These are phyloP conservation scores for Stigmatopora argus DNA, from an alignment of 2,113 vertebrate genomes.

Conservation along the genomic window DNA sequence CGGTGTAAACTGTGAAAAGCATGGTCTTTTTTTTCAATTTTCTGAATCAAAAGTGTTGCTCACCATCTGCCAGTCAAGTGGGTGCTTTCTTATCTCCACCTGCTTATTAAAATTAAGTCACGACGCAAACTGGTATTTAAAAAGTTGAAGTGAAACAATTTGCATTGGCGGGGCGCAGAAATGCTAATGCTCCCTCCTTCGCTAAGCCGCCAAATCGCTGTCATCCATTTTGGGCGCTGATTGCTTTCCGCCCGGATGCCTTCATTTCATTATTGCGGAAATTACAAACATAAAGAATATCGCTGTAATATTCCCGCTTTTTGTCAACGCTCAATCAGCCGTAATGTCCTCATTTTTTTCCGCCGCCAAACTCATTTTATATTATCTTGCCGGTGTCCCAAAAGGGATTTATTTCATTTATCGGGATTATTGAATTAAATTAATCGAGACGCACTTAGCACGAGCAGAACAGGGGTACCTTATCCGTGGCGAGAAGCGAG, in stretches of 20 bases:
- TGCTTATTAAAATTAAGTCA: constrained; percentile 70
- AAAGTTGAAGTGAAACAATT: constrained; percentile 77
- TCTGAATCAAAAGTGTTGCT: constrained; percentile 55
- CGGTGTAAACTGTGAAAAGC: constrained; percentile 58
- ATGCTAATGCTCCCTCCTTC: constrained; percentile 74
- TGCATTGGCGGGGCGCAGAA: constrained; percentile 71
- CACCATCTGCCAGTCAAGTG: constrained; percentile 53
- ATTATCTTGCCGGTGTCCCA: constrained; percentile 78
- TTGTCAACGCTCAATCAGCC: constrained; percentile 81
- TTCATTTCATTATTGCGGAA: constrained; percentile 76
- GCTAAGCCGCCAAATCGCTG: constrained; percentile 71
- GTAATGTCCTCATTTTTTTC: constrained; percentile 78
- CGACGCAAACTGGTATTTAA: constrained; percentile 72
- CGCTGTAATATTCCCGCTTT: constrained; percentile 79
- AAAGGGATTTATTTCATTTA: constrained; percentile 83
- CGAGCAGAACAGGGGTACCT: constrained; percentile 65
- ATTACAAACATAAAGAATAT: constrained; percentile 83
- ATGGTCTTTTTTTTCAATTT: constrained; percentile 61
- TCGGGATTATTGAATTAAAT: constrained; percentile 84
- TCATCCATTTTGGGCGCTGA: constrained; percentile 71
- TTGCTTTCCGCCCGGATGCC: constrained; percentile 80
- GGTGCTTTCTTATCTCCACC: constrained; percentile 61
- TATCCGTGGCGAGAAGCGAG: constrained; percentile 69
- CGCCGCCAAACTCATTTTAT: constrained; percentile 78
- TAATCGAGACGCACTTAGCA: constrained; percentile 74